Evolutionary conservation across 2,888 invertebrate species (phyloP).

Genomic region (Conistra vaccinii): DNA sequence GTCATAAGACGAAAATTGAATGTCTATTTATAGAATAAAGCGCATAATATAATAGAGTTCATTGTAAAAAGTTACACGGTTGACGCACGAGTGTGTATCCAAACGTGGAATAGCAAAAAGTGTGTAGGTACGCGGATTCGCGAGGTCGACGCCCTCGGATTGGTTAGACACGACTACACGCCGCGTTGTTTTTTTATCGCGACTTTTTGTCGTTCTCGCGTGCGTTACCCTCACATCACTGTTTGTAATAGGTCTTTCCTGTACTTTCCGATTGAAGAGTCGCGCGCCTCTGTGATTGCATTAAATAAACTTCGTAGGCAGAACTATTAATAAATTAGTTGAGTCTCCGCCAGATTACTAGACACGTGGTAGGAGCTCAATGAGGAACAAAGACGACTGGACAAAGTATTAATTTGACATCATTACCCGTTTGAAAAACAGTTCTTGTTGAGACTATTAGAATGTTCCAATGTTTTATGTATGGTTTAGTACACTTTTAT

Average conservation of each 20-base stretch:
- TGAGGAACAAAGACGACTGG: constrained; percentile 40
- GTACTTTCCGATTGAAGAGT: constrained; percentile 53
- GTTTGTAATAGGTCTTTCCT: constrained; percentile 62
- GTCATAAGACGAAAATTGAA: constrained; percentile 38
- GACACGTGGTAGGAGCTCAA: constrained; percentile 49
- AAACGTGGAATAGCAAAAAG: constrained; percentile 72
- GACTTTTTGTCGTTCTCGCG: constrained; percentile 83
- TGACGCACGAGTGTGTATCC: constrained; percentile 67
- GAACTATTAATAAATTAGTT: constrained; percentile 63
- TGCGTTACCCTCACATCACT: constrained; percentile 82
- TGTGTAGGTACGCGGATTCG: constrained; percentile 80
- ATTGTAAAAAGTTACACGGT: constrained; percentile 65
- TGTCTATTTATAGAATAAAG: constrained; percentile 53
- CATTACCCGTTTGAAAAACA: constrained; percentile 36
- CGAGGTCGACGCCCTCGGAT: constrained; percentile 85
- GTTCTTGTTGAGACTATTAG: constrained; percentile 12
- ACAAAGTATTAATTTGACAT: constrained; percentile 42
- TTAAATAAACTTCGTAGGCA: constrained; percentile 60
- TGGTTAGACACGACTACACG: constrained; percentile 81
- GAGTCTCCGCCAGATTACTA: constrained; percentile 62
- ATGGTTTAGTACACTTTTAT: constrained; percentile 42
- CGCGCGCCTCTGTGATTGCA: constrained; percentile 43
- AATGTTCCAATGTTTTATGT: constrained; percentile 41
- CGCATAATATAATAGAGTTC: constrained; percentile 55
- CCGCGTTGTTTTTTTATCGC: constrained; percentile 77